phyloP scores from a whole-genome alignment of 2,888 invertebrate genomes.

The Leptinotarsa tumamoca region DNA sequence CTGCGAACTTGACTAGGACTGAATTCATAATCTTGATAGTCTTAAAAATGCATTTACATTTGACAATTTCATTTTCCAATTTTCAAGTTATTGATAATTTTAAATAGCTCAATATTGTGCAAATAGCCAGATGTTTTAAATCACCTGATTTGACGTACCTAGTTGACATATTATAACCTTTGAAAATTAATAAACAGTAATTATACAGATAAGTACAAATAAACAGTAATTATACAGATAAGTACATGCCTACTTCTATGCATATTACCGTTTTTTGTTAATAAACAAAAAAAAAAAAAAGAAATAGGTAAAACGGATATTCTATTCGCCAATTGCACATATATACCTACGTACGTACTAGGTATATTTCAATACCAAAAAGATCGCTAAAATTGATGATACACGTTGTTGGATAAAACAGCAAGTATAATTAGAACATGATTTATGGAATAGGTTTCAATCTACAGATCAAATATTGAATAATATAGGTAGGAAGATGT shows the following conservation, averaged over 20 bases:
- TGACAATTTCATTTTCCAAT: not conserved
- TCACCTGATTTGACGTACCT: constrained; percentile 12
- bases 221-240: constrained; percentile 6
- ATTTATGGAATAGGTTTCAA: too few relatives aligned
- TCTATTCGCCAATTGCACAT: not conserved
- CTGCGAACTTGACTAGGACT: too few relatives aligned
- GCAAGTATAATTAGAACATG: too few relatives aligned
- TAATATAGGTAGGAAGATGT: too few relatives aligned
- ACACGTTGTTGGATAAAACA: too few relatives aligned
- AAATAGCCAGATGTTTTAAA: not conserved
- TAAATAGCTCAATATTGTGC: not conserved
- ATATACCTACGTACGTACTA: not conserved
- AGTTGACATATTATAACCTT: not conserved
- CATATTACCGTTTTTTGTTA: not conserved
- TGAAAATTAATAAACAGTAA: not conserved
- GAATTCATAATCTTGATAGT: too few relatives aligned
- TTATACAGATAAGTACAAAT: constrained; percentile 1
- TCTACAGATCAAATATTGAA: too few relatives aligned
- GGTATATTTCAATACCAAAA: too few relatives aligned
- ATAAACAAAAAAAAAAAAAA: not conserved
- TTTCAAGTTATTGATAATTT: not conserved
- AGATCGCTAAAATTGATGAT: too few relatives aligned
- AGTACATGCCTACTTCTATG: not conserved
- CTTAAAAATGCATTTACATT: too few relatives aligned
- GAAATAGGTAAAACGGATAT: not conserved